Conservation (phyloP, 2,113 vertebrate genomes). For the Eira barbara region DNA sequence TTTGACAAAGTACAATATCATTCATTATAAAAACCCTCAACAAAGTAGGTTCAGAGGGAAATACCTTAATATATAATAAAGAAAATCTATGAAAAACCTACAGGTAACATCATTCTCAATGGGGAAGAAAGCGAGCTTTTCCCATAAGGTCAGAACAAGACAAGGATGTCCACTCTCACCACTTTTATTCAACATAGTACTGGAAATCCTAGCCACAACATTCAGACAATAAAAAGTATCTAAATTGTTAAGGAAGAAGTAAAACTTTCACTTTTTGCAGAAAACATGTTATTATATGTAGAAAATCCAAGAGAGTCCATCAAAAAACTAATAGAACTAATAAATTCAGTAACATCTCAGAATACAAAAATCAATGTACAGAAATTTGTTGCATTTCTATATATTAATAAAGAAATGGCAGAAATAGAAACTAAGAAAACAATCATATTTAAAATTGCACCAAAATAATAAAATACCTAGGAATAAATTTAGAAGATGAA, state of each 20-base stretch:
- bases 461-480: neutral
- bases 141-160: neutral
- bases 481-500: neutral
- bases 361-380: neutral
- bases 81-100: neutral
- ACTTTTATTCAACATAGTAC: neutral
- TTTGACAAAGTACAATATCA: neutral
- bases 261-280: neutral
- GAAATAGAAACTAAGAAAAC: neutral
- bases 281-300: neutral
- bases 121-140: neutral
- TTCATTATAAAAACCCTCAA: neutral
- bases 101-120: neutral
- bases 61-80: neutral
- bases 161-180: neutral
- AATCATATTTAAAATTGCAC: neutral
- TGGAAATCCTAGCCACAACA: neutral
- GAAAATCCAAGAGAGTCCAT: neutral
- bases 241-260: neutral
- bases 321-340: neutral
- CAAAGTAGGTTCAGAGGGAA: neutral
- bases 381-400: neutral
- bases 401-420: neutral
- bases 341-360: neutral
- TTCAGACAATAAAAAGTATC: neutral